These are phyloP conservation scores for Ctenicera cuprea DNA, from an alignment of 2,888 invertebrate species.

Conservation along the genomic window DNA sequence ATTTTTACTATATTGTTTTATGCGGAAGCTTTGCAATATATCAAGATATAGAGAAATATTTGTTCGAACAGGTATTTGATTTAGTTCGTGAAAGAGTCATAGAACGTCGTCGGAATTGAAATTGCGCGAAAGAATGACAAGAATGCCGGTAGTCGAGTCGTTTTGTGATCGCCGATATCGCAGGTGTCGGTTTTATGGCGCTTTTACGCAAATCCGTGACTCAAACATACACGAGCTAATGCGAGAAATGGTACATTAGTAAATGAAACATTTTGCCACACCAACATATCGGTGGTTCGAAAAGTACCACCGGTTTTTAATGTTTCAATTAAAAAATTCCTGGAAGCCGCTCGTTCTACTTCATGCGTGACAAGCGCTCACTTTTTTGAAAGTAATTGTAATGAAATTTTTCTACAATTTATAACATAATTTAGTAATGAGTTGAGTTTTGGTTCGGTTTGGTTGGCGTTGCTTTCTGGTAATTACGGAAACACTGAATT, in stretches of 20 bases:
- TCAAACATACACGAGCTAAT: slow-evolving; percentile 2
- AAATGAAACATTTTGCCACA: slow-evolving; percentile 22
- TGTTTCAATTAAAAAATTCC: slow-evolving; percentile 43
- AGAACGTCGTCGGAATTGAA: slow-evolving; percentile 47
- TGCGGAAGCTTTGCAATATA: slow-evolving; percentile 25
- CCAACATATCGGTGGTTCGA: not conserved
- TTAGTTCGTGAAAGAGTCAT: slow-evolving; percentile 48
- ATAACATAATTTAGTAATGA: slow-evolving; percentile 17
- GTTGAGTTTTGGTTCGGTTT: not conserved
- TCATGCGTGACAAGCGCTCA: slow-evolving; percentile 27
- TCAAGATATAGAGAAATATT: slow-evolving; percentile 45
- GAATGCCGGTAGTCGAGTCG: slow-evolving; percentile 45
- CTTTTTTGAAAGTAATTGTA: not conserved
- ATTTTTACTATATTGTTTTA: slow-evolving; percentile 21
- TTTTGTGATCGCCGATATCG: slow-evolving; percentile 39
- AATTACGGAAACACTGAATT: slow-evolving; percentile 18
- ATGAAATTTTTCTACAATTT: slow-evolving; percentile 33
- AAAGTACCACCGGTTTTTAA: slow-evolving; percentile 26
- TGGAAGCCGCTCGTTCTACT: slow-evolving; percentile 16
- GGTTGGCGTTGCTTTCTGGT: not conserved
- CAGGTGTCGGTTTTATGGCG: slow-evolving; percentile 45
- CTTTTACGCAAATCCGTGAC: slow-evolving; percentile 39
- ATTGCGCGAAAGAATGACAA: slow-evolving; percentile 47
- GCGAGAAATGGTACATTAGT: slow-evolving; percentile 21
- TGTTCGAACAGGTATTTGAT: slow-evolving; percentile 50